Evolutionary conservation across 2,113 vertebrate genomes (phyloP), one percentile per base, ranked within the genome.

Genomic region (Phoxinus phoxinus): DNA sequence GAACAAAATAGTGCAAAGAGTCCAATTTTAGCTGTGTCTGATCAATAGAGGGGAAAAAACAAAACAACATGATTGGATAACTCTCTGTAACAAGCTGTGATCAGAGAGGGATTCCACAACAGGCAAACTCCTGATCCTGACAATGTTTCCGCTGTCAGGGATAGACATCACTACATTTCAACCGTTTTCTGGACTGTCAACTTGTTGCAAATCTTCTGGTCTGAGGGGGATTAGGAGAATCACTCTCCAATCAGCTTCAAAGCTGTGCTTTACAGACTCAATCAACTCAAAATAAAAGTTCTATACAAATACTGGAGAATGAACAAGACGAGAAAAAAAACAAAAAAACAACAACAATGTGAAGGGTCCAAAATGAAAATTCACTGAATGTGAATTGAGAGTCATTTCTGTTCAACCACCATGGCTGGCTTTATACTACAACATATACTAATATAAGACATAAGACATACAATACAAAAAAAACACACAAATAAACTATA

Each of bases 51-150:
- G 41, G 41, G 53, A 19, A 51, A 83, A 21, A 7, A 21, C 2
- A 56, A 7, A 82, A 85, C 61, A 27, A 82, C 63, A 61, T 4
- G 69, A 58, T 30, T 86, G 12, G 53, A 71, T 53, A 77, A 67
- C 27, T 69, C 72, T 85, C 46, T 27, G 10, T 73, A 73, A 81
- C n/a, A 46, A 80, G 53, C 58, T 80, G 41, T 59, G 77, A 85
- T 81, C 71, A 51, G 13, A 87, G 73, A 88, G 30, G 17, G 61
- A 61, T 82, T 67, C 41, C 9, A 79, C 87, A 83, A 25, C 25
- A 46, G 27, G 58, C 75, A 37, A 19, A 27, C 8, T 37, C 63
- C 81, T 23, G 56, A 71, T 71, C 56, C 61, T 37, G 58, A 13
- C 84, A 65, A 35, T 74, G 37, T 81, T 79, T 85, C 30, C 53